Conservation (phyloP, 2,888 invertebrate genomes). For the Chloromyia formosa region DNA sequence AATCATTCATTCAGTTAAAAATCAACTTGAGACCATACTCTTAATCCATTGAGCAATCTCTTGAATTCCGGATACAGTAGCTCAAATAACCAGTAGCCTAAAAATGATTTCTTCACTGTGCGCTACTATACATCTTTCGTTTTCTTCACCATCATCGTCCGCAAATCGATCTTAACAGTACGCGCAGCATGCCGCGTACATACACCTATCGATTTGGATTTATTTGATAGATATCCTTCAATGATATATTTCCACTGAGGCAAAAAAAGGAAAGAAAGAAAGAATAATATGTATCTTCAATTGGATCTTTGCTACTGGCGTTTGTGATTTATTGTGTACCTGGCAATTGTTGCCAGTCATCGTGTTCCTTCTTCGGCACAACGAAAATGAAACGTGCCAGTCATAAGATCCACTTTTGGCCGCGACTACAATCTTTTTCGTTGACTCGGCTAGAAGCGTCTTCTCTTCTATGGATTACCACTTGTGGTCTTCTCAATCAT, state of each 20-base stretch:
- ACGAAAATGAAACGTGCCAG: conserved; percentile 25
- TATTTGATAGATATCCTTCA: conserved; percentile 43
- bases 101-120: conserved; percentile 31
- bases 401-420: conserved; percentile 19
- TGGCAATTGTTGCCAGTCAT: conserved; percentile 42
- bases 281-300: conserved; percentile 29
- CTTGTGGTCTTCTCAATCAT: conserved; percentile 41
- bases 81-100: conserved; percentile 41
- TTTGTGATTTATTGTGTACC: conserved; percentile 43
- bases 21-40: conserved; percentile 29
- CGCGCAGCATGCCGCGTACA: not conserved
- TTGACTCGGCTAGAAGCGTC: conserved; percentile 8
- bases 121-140: not conserved
- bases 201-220: conserved; percentile 36
- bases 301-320: conserved; percentile 43
- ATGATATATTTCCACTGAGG: conserved; percentile 17
- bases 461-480: conserved; percentile 25
- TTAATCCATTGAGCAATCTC: conserved; percentile 26
- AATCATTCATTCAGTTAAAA: conserved; percentile 24
- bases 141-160: conserved; percentile 23
- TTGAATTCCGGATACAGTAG: conserved; percentile 42
- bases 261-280: too few species aligned
- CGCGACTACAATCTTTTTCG: not conserved
- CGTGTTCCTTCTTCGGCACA: not conserved
- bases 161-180: conserved; percentile 1